Evolutionary conservation across 1,140 invertebrate species (phyloP).

Genomic region (Drosophila asahinai): DNA sequence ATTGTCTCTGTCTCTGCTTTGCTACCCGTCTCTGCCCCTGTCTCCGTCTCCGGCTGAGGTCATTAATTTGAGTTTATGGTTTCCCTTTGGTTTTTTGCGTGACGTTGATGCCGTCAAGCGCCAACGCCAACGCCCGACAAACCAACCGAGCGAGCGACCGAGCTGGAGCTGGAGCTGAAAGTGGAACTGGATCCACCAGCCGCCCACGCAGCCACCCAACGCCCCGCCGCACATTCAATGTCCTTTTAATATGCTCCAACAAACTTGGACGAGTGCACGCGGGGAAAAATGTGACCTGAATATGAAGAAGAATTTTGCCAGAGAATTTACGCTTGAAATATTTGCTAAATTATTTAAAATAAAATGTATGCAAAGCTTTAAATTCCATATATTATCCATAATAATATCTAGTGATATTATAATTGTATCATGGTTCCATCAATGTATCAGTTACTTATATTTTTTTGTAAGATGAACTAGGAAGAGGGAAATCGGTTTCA

Average conservation of each 20-base stretch:
- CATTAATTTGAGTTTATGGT: slow-evolving; percentile 84
- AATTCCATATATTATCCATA: too few species aligned
- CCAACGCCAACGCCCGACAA: slow-evolving; percentile 62
- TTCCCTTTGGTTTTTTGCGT: slow-evolving; percentile 79
- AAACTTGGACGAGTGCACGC: slow-evolving; percentile 39
- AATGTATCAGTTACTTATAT: too few species aligned
- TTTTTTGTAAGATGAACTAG: too few species aligned
- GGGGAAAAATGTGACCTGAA: slow-evolving; percentile 29
- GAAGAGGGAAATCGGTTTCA: too few species aligned
- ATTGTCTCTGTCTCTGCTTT: slow-evolving; percentile 24
- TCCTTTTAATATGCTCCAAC: slow-evolving; percentile 62
- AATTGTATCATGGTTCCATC: too few species aligned
- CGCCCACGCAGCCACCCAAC: neutral
- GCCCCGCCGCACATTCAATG: slow-evolving; percentile 69
- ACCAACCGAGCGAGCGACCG: slow-evolving; percentile 10
- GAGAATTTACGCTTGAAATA: slow-evolving; percentile 1
- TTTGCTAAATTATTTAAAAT: neutral
- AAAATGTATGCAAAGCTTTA: neutral
- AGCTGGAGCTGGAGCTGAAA: neutral
- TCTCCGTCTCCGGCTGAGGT: slow-evolving; percentile 52
- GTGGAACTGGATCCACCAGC: slow-evolving; percentile 18
- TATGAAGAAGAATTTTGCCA: neutral
- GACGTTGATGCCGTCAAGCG: slow-evolving; percentile 67
- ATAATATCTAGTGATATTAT: too few species aligned
- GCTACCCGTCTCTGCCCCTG: neutral